Percentiles rank a stretch among this genome's conserved stretches.
Conservation (phyloP, 1,140 invertebrate genomes). For the Nautilus pompilius region DNA sequence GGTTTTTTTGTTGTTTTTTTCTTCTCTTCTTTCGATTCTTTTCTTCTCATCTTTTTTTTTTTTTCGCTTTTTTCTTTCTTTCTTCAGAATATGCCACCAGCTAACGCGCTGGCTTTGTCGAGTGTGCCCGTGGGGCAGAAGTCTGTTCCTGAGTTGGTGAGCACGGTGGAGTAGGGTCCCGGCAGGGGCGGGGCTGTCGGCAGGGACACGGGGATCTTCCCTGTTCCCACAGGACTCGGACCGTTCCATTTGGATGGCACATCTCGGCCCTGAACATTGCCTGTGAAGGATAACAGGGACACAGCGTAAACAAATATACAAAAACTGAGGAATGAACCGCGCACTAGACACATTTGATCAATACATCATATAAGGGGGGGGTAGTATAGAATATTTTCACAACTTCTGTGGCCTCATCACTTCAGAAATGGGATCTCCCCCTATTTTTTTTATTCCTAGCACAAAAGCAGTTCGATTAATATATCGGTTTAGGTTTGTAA, state of each 20-base stretch:
- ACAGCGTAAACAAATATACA: too few relatives aligned
- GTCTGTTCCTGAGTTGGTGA: conserved; percentile 12
- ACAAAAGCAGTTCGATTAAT: too few relatives aligned
- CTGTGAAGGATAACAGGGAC: conserved; percentile 4
- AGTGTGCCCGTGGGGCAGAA: conserved; percentile 10
- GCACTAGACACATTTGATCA: too few relatives aligned
- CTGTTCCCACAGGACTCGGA: conserved; percentile 10
- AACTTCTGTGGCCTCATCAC: too few relatives aligned
- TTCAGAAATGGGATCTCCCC: too few relatives aligned
- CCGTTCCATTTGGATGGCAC: conserved; percentile 19
- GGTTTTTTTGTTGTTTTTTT: too few relatives aligned
- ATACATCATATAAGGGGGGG: too few relatives aligned
- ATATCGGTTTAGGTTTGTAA: too few relatives aligned
- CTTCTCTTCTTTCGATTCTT: too few relatives aligned
- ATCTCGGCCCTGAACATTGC: conserved; percentile 8
- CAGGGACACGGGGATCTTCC: conserved; percentile 13
- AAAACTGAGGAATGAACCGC: too few relatives aligned
- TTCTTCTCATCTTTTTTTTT: not conserved
- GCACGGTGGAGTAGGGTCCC: conserved; percentile 18
- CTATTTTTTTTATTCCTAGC: too few relatives aligned
- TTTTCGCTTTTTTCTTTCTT: not conserved
- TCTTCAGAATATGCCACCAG: conserved; percentile 16
- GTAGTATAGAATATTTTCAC: too few relatives aligned
- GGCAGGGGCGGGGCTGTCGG: conserved; percentile 13
- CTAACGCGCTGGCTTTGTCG: conserved; percentile 14